Evolutionary conservation across 2,113 vertebrate species (phyloP).

Genomic region (Arvicanthis niloticus): DNA sequence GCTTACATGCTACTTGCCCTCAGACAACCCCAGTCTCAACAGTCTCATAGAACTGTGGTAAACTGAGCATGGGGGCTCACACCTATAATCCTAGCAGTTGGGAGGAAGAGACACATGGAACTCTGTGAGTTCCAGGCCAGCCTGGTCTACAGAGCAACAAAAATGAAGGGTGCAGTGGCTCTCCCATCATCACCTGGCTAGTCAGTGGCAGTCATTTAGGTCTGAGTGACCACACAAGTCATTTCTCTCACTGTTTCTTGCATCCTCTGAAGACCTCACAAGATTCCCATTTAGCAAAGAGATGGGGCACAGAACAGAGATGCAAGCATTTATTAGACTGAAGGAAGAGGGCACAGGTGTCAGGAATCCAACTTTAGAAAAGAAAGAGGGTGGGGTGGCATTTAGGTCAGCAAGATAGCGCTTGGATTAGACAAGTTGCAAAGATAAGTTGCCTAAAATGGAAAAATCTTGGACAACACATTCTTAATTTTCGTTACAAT

Average conservation of each 20-base stretch:
- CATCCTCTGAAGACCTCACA: too few relatives aligned
- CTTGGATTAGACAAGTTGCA: neutral
- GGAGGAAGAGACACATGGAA: neutral
- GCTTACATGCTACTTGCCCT: too few relatives aligned
- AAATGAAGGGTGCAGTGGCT: neutral
- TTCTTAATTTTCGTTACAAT: fast-evolving
- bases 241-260: neutral
- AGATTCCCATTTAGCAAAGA: neutral
- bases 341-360: neutral
- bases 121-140: neutral
- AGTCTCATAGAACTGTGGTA: too few relatives aligned
- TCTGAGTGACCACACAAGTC: neutral
- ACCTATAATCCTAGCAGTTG: neutral
- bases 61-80: fast-evolving
- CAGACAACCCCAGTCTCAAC: neutral
- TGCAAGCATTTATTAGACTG: neutral
- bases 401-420: too few relatives aligned
- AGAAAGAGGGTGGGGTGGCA: neutral
- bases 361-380: neutral
- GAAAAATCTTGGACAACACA: neutral
- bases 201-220: neutral
- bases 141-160: neutral
- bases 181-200: too few relatives aligned
- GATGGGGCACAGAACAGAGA: neutral
- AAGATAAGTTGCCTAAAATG: neutral